These are phyloP conservation scores for Drosophila lacicola DNA, from an alignment of 2,888 invertebrate genomes.

Conservation along the genomic window DNA sequence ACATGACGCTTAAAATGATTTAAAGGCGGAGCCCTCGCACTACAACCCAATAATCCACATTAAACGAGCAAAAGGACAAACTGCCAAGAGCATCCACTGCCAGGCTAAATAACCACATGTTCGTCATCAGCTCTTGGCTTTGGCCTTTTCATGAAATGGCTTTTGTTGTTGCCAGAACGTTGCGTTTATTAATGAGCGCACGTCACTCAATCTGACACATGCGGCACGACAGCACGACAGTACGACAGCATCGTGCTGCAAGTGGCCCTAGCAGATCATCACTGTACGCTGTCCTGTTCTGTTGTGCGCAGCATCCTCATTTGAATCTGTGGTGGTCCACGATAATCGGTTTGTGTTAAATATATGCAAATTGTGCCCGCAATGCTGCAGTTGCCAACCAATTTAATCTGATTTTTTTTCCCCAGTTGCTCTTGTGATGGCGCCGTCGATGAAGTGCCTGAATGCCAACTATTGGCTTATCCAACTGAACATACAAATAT, in stretches of 20 bases:
- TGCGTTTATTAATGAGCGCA: constrained; percentile 70
- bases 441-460: constrained; percentile 20
- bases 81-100: constrained; percentile 34
- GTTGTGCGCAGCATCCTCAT: constrained; percentile 36
- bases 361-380: constrained; percentile 72
- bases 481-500: constrained; percentile 5
- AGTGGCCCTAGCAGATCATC: constrained; percentile 28
- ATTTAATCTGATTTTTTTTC: constrained; percentile 68
- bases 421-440: constrained; percentile 3
- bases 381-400: constrained; percentile 53
- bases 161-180: constrained; percentile 35
- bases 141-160: constrained; percentile 15
- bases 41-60: constrained; percentile 27
- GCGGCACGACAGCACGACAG: constrained; percentile 16
- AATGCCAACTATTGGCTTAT: constrained; percentile 16
- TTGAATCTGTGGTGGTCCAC: constrained; percentile 74
- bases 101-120: constrained; percentile 63
- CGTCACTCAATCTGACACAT: constrained; percentile 60
- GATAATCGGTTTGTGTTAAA: constrained; percentile 60
- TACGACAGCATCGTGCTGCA: constrained; percentile 9
- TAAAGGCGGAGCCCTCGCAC: constrained; percentile 7
- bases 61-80: constrained; percentile 38
- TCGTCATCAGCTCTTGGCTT: constrained; percentile 55
- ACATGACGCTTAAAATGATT: constrained; percentile 27
- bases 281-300: constrained; percentile 9